phyloP scores from a whole-genome alignment of 92 coral and sea anemone species.

The Parazoanthus atlanticus region DNA sequence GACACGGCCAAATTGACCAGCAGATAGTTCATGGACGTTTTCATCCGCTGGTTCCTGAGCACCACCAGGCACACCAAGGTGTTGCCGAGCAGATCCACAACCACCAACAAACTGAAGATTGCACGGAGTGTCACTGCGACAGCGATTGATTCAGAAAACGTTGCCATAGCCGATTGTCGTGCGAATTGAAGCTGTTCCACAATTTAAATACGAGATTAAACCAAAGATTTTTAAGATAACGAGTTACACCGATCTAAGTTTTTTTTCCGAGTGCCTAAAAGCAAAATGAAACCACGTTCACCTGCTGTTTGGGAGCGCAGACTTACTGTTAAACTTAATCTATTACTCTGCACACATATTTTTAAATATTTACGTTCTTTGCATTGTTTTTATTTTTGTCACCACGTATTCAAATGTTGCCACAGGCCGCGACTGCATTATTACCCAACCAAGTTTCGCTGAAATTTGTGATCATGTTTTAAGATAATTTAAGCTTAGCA shows the following conservation, averaged over 20 bases:
- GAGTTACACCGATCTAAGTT: neutral
- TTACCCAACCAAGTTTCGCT: neutral
- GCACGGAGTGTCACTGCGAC: neutral
- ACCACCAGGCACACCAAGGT: neutral
- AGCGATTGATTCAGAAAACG: neutral
- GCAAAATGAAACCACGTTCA: neutral
- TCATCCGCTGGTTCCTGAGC: neutral
- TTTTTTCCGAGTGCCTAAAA: neutral
- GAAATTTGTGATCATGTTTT: no score
- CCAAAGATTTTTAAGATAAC: neutral
- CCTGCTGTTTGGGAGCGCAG: neutral
- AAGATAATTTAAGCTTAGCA: neutral
- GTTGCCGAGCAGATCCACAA: conserved; percentile 8
- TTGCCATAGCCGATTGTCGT: neutral
- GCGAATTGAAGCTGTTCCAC: neutral
- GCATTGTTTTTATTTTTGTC: neutral
- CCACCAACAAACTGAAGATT: neutral
- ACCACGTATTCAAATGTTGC: neutral
- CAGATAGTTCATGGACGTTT: conserved; percentile 5
- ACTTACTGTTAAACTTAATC: neutral
- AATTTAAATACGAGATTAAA: neutral
- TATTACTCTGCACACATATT: neutral
- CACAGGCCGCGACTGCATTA: neutral
- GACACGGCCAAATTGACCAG: conserved; percentile 49
- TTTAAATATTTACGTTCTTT: neutral